These are phyloP conservation scores for Chamaea fasciata DNA, from an alignment of 2,113 vertebrate genomes.

Conservation along the genomic window DNA sequence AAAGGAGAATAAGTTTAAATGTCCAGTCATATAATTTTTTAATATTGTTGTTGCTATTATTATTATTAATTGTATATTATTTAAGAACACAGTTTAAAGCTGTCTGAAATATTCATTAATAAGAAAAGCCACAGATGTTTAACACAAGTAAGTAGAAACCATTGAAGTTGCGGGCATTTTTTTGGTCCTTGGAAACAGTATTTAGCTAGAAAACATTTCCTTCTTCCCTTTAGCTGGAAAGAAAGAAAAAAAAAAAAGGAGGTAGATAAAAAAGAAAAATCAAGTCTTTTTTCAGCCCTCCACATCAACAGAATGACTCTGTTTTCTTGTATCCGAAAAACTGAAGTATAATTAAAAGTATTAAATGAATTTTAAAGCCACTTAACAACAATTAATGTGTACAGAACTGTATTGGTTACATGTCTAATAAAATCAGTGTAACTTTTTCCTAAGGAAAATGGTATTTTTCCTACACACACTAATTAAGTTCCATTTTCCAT, in stretches of 20 bases:
- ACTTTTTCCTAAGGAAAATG: not conserved
- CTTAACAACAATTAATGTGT: not conserved
- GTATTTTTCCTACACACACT: not conserved
- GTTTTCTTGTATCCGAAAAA: not conserved
- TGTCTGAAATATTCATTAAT: not conserved
- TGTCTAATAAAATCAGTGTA: not conserved
- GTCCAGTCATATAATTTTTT: not conserved
- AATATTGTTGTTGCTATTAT: accelerated
- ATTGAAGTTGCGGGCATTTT: not conserved
- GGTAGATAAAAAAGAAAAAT: not conserved
- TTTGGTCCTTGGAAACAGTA: not conserved
- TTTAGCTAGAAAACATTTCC: not conserved
- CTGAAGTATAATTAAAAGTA: not conserved
- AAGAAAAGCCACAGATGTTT: not conserved
- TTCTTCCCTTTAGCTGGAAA: not conserved
- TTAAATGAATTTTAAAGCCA: not conserved
- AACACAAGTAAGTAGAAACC: not conserved
- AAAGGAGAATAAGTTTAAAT: not conserved
- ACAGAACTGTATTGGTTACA: not conserved
- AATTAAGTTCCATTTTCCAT: not conserved
- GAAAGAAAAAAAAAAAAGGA: not conserved
- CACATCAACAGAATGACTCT: not conserved
- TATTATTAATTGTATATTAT: not conserved
- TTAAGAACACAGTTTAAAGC: not conserved
- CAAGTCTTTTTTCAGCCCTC: not conserved